phyloP scores from a whole-genome alignment of 2,888 invertebrate species.

The Chrysolina haemoptera region DNA sequence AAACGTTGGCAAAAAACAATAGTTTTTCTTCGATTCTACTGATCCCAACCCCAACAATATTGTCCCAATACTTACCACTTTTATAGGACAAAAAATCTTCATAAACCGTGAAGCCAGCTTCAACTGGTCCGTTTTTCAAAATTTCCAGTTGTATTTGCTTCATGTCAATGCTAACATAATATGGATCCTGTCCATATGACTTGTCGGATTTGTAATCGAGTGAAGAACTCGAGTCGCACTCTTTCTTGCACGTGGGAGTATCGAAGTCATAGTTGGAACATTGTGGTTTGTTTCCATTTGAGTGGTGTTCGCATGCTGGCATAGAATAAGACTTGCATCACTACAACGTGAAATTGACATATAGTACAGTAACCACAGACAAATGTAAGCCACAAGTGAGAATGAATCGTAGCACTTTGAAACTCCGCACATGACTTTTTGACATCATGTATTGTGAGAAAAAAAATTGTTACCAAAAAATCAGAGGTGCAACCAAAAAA shows the following conservation, averaged over 20 bases:
- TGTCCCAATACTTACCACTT: slow-evolving; percentile 85
- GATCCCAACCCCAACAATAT: too few relatives aligned
- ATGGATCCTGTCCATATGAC: not conserved
- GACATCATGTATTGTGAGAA: too few relatives aligned
- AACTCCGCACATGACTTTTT: too few relatives aligned
- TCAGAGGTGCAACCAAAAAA: too few relatives aligned
- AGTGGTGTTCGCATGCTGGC: slow-evolving; percentile 44
- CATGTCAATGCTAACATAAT: not conserved
- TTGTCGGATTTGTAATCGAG: not conserved
- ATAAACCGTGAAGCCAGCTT: slow-evolving; percentile 87
- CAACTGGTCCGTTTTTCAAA: slow-evolving; percentile 86
- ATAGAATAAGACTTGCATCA: slow-evolving; percentile 49
- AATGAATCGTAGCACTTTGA: too few relatives aligned
- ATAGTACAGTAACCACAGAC: too few relatives aligned
- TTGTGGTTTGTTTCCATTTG: slow-evolving; percentile 22
- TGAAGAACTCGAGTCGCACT: slow-evolving; percentile 47
- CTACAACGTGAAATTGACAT: slow-evolving; percentile 10
- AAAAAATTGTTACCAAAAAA: too few relatives aligned
- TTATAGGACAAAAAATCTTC: slow-evolving; percentile 86
- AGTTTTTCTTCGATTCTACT: too few relatives aligned
- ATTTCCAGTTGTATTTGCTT: slow-evolving; percentile 70
- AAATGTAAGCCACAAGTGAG: too few relatives aligned
- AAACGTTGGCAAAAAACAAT: too few relatives aligned
- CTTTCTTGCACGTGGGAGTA: slow-evolving; percentile 32
- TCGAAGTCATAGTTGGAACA: slow-evolving; percentile 7